Evolutionary conservation across 2,888 invertebrate genomes (phyloP), one percentile per base, ranked within the genome.

Genomic region (Adelognathus sp.): DNA sequence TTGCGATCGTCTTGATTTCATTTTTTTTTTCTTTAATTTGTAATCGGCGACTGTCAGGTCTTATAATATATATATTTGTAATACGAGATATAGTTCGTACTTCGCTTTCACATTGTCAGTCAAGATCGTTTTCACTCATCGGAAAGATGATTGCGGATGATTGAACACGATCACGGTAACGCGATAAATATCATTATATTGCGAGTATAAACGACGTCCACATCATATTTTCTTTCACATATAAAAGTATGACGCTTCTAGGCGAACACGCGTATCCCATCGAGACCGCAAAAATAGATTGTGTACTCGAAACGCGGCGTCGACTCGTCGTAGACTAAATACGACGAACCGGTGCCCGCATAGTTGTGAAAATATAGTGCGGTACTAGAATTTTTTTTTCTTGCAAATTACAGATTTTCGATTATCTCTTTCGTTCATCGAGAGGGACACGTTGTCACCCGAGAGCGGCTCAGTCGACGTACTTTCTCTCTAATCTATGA

Each of bases 151-250:
- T 71, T 31, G 11, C 27, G 6, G 61, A 60, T 44, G 31, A 58
- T 41, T 66, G 52, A 76, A 71, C 11, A 58, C 61, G 66, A 76
- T 76, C 76, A 76, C 66, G 76, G 71, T 76, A 76, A 76, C 71
- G 76, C 66, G 72, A 72, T 46, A 70, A 79, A 75, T 77, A 79
- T 76, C 60, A 79, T 79, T 74, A 75, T 67, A 81, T 72, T 74
- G 73, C 73, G 73, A 81, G 76, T 76, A 76, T 76, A 76, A 71
- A 76, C 74, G 58, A 81, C 73, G 70, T 71, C 67, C 61, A n/a
- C n/a, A n/a, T n/a, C n/a, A 73, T 77, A 56, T 66, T 54, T 52
- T 44, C 27, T n/a, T n/a, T n/a, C n/a, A n/a, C n/a, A 54, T 58
- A 66, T 33, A 75, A 79, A 79, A 71, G 21, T 64, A 75, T 79